Conservation (phyloP, 2,888 invertebrate genomes). For the Epiblema foenella region DNA sequence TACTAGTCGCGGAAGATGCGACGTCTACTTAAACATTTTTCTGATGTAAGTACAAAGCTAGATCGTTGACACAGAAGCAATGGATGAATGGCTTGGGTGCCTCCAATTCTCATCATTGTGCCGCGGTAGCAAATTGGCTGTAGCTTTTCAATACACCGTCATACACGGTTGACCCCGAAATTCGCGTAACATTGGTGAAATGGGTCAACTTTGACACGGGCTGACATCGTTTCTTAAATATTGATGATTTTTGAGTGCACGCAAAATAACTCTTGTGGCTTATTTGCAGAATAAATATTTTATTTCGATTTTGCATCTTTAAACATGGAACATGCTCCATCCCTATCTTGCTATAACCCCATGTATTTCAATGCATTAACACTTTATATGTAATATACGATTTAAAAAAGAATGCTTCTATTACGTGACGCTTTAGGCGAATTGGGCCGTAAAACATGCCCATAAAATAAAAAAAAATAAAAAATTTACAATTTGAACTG, state of each 20-base stretch:
- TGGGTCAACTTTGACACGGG: slow-evolving; percentile 24
- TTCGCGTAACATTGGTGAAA: slow-evolving; percentile 31
- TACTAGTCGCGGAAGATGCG: neutral
- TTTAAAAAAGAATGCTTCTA: no score
- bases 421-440: no score
- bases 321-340: no score
- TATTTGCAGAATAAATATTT: neutral
- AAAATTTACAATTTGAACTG: no score
- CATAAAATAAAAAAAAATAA: no score
- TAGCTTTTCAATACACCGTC: slow-evolving; percentile 62
- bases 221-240: slow-evolving; percentile 7
- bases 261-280: no score
- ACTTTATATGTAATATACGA: no score
- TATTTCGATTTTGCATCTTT: no score
- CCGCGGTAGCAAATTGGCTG: slow-evolving; percentile 65
- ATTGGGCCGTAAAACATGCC: no score
- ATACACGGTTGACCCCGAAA: slow-evolving; percentile 44
- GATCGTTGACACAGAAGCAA: slow-evolving; percentile 66
- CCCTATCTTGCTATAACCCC: no score
- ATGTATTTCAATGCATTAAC: no score
- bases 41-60: slow-evolving; percentile 42
- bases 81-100: slow-evolving; percentile 60
- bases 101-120: slow-evolving; percentile 72
- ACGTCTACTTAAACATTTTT: neutral
- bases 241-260: neutral